Evolutionary conservation across 2,113 vertebrate species (phyloP).

Genomic region (Todiramphus saurophagus): DNA sequence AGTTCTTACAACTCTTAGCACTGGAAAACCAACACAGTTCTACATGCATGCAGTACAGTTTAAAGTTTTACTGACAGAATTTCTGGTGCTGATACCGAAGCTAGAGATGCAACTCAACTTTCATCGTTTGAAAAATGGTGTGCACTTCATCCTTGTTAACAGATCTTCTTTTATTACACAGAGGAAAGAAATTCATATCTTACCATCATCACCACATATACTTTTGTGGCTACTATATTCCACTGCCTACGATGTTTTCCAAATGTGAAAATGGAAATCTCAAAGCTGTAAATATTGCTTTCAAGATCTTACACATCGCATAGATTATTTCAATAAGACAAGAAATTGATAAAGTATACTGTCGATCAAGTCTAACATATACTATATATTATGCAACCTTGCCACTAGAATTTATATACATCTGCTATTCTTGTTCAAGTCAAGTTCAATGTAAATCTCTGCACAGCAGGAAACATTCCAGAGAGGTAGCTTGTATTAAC

Average conservation of each 20-base stretch:
- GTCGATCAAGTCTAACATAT: not conserved
- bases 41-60: not conserved
- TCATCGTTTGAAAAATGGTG: not conserved
- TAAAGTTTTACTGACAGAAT: not conserved
- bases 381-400: not conserved
- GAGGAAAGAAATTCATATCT: not conserved
- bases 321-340: not conserved
- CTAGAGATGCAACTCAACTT: not conserved
- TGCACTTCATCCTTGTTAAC: not conserved
- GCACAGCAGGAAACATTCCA: conserved; percentile 25
- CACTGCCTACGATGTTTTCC: not conserved
- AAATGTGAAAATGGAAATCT: not conserved
- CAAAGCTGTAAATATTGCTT: not conserved
- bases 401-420: not conserved
- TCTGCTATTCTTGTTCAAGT: conserved; percentile 8
- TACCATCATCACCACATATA: not conserved
- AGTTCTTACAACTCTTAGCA: not conserved
- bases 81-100: not conserved
- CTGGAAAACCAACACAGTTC: not conserved
- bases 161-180: not conserved
- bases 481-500: conserved; percentile 46
- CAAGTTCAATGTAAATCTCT: conserved; percentile 19
- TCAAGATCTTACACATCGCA: not conserved
- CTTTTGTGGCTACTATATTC: not conserved
- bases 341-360: not conserved